Evolutionary conservation across 2,888 invertebrate species (phyloP).

Genomic region (Gordius sp.): DNA sequence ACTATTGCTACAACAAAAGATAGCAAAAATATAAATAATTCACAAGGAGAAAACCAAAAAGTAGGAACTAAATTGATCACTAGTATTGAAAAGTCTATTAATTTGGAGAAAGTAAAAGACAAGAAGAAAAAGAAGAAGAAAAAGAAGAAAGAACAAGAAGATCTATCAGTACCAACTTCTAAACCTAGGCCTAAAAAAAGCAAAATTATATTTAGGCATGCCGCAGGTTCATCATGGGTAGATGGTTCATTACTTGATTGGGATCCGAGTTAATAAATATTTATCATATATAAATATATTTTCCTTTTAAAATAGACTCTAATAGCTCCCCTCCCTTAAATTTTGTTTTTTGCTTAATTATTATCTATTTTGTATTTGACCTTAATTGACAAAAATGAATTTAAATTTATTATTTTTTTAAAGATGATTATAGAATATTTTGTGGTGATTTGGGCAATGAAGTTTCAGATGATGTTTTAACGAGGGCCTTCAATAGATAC

Average conservation of each 20-base stretch:
- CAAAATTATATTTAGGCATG: conserved; percentile 41
- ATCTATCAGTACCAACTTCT: no score
- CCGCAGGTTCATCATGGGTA: conserved; percentile 85
- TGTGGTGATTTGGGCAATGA: conserved; percentile 98
- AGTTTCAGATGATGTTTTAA: conserved; percentile 85
- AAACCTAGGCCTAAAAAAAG: neutral
- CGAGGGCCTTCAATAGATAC: conserved; percentile 72
- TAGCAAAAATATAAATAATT: no score
- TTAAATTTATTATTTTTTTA: conserved; percentile 15
- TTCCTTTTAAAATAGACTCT: neutral
- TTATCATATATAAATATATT: neutral
- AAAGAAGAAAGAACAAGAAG: no score
- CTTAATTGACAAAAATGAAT: neutral
- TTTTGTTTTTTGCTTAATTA: neutral
- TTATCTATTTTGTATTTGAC: neutral
- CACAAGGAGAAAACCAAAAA: no score
- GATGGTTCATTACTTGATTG: conserved; percentile 72
- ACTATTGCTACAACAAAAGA: no score
- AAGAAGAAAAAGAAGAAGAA: no score
- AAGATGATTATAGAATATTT: conserved; percentile 74
- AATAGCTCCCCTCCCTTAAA: neutral
- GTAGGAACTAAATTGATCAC: no score
- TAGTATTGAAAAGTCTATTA: no score
- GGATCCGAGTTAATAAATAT: conserved; percentile 45
- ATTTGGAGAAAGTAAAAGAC: no score